Evolutionary conservation across 2,113 vertebrate species (phyloP), one percentile per base, ranked within the genome.

Genomic region (Amphilophus citrinellus): DNA sequence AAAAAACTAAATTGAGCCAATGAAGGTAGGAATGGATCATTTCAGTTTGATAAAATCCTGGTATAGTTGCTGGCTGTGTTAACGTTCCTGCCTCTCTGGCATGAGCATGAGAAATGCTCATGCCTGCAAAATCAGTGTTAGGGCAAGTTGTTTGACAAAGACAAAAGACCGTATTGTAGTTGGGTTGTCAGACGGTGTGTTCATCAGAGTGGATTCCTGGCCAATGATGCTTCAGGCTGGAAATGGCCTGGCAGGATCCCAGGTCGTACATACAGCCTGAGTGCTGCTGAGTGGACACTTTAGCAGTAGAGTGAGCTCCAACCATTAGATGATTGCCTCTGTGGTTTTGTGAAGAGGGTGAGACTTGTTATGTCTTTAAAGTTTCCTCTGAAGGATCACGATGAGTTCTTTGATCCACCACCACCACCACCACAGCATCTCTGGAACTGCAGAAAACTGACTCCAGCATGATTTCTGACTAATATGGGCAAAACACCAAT

Each of bases 281-380:
- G 78, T 65, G 85, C 78, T 93, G 93, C 94, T 95, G 94, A 95
- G 90, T 89, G 61, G 92, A 92, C 91, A 82, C 61, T 94, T 93
- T 76, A 50, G 80, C 76, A 32, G 79, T 14, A 82, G 9, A n/a
- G 78, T 58, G 81, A 90, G 81, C 61, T 37, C 80, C 50, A 35
- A 84, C 91, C 92, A 95, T 95, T 94, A 94, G 92, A 92, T 88
- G 84, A 95, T 95, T 95, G 86, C 85, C 87, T 88, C 68, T 61
- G 77, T 90, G 80, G 82, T 86, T 90, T 89, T 86, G 88, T 81
- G 60, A 80, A 44, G 61, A 59, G 80, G 80, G 63, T n/a, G 53
- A 78, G 61, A 89, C 87, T 87, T 84, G 63, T 84, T 80, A 81
- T n/a, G 76, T 88, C 62, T 91, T 86, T 32, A 80, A 44, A 50